Conservation (phyloP, 2,888 invertebrate species). For the Gerris lacustris region DNA sequence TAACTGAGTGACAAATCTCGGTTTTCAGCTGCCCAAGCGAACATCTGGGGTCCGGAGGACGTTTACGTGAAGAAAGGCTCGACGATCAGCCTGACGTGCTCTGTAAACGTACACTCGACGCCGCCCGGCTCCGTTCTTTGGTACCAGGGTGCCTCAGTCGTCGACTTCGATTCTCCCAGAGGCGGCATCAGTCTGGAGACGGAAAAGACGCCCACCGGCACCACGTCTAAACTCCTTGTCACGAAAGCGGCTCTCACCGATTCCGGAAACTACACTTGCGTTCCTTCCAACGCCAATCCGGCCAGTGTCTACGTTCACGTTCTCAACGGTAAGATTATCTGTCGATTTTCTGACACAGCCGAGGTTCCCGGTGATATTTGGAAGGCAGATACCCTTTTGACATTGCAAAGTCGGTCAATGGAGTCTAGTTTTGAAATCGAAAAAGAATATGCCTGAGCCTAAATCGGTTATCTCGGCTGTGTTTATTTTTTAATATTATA, state of each 20-base stretch:
- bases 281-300: constrained; percentile 57
- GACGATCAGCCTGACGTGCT: constrained; percentile 77
- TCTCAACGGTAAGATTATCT: constrained; percentile 37
- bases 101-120: constrained; percentile 74
- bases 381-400: no score
- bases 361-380: no score
- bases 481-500: no score
- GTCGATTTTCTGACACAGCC: no score
- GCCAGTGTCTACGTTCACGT: constrained; percentile 42
- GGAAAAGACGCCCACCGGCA: constrained; percentile 68
- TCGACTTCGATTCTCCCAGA: constrained; percentile 68
- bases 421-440: no score
- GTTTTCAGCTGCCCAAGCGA: constrained; percentile 65
- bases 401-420: no score
- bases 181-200: constrained; percentile 79
- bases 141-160: constrained; percentile 70
- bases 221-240: constrained; percentile 68
- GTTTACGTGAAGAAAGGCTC: constrained; percentile 82
- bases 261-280: constrained; percentile 83
- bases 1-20: not conserved
- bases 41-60: constrained; percentile 72
- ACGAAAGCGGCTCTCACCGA: constrained; percentile 72
- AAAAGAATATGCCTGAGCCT: no score
- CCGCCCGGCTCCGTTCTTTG: constrained; percentile 67
- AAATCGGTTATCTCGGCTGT: no score